These are phyloP conservation scores for Pygoscelis antarcticus DNA, from an alignment of 2,113 vertebrate genomes.

Conservation along the genomic window DNA sequence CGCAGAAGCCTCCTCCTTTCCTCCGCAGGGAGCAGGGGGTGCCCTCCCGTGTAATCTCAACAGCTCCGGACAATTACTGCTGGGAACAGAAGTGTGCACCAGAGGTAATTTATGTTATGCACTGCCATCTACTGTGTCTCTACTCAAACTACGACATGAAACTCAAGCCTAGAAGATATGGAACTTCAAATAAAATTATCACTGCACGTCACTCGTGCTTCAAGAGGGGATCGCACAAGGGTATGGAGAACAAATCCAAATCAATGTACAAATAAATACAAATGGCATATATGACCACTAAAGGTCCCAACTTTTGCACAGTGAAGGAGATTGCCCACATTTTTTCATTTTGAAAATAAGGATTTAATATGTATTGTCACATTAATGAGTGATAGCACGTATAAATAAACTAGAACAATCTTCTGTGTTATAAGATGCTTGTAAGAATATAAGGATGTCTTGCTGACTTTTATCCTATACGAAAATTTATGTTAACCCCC, in stretches of 20 bases:
- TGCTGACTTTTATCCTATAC: background rate
- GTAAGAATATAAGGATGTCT: background rate
- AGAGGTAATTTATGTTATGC: slow-evolving; percentile 39
- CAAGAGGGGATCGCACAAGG: background rate
- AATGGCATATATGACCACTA: background rate
- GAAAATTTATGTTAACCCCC: background rate
- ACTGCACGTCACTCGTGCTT: background rate
- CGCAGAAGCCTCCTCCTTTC: background rate
- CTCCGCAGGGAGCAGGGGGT: background rate
- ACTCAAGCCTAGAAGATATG: background rate
- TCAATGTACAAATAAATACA: background rate
- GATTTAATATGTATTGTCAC: background rate
- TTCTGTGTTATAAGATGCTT: background rate
- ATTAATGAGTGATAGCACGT: background rate
- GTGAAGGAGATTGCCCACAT: background rate
- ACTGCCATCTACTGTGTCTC: slow-evolving; percentile 78
- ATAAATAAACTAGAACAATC: background rate
- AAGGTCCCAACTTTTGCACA: background rate
- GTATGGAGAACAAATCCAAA: background rate
- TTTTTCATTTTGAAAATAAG: background rate
- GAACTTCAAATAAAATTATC: background rate
- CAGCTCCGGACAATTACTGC: background rate
- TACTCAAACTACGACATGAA: slow-evolving; percentile 4
- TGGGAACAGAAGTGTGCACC: background rate
- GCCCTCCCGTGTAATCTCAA: background rate